Evolutionary conservation across 2,797 vertebrate genomes (phyloP).

Genomic region (Bradypodion pumilum): DNA sequence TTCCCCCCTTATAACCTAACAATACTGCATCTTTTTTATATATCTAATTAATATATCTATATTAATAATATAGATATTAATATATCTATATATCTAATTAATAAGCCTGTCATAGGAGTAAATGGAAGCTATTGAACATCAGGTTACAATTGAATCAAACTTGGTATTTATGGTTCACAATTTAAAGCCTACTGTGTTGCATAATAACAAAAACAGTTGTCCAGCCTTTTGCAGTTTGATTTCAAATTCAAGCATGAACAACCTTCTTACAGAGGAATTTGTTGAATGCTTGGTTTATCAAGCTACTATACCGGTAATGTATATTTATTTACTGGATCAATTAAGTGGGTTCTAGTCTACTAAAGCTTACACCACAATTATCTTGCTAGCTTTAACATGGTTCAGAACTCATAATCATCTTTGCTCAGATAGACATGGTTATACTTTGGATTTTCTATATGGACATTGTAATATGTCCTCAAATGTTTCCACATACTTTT

Average conservation of each 20-base stretch:
- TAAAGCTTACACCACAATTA: not conserved
- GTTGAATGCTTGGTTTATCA: constrained; percentile 24
- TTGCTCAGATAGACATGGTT: not conserved
- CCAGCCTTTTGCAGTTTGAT: constrained; percentile 49
- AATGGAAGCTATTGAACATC: not conserved
- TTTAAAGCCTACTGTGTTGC: constrained; percentile 46
- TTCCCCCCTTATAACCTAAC: not conserved
- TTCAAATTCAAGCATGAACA: constrained; percentile 56
- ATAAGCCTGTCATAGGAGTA: not conserved
- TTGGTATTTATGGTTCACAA: not conserved
- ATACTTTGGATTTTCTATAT: not conserved
- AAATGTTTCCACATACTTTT: not conserved
- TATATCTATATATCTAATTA: no score
- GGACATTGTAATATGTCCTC: not conserved
- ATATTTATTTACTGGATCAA: not conserved
- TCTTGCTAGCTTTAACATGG: not conserved
- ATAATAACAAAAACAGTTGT: constrained; percentile 38
- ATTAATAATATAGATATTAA: no score
- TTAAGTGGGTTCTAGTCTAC: not conserved
- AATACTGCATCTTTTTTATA: not conserved
- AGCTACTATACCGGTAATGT: not conserved
- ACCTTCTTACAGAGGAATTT: constrained; percentile 34
- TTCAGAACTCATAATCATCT: not conserved
- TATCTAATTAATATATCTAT: no score
- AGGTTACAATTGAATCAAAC: constrained; percentile 2